Conservation (phyloP, 2,888 invertebrate species). For the Lucinisca nassula region DNA sequence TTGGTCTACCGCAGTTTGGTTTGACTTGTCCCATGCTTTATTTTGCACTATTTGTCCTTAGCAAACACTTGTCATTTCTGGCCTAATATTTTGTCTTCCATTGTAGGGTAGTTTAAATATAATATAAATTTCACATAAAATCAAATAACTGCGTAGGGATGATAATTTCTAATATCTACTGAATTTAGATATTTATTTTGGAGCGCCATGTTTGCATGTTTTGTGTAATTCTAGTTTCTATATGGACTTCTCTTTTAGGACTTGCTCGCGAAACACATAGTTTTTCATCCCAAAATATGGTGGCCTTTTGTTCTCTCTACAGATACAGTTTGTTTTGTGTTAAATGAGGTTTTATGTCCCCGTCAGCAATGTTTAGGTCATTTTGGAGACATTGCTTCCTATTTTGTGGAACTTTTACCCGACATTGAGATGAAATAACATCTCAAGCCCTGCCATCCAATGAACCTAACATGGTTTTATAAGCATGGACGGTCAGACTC, state of each 20-base stretch:
- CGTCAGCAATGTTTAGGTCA: no score
- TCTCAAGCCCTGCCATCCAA: no score
- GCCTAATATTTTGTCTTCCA: constrained; percentile 23
- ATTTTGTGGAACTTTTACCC: no score
- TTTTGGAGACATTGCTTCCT: no score
- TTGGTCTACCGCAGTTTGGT: constrained; percentile 38
- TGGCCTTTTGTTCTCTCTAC: no score
- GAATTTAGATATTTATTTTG: constrained; percentile 9
- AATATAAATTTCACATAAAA: constrained; percentile 13
- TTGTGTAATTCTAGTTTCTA: not conserved
- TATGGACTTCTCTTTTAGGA: not conserved
- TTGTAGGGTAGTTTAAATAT: not conserved
- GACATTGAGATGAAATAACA: no score
- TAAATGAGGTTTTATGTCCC: no score
- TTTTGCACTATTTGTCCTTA: constrained; percentile 43
- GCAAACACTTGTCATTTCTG: constrained; percentile 48
- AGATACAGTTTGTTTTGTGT: no score
- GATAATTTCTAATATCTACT: constrained; percentile 49
- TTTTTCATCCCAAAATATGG: no score
- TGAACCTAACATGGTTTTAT: no score
- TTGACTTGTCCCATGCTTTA: constrained; percentile 21
- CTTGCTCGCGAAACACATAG: no score
- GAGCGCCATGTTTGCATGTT: not conserved
- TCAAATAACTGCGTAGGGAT: constrained; percentile 28
- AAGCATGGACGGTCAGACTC: no score